Base-by-base conservation (phyloP, 2,113 vertebrate genomes). In the Pyxicephalus adspersus region DNA sequence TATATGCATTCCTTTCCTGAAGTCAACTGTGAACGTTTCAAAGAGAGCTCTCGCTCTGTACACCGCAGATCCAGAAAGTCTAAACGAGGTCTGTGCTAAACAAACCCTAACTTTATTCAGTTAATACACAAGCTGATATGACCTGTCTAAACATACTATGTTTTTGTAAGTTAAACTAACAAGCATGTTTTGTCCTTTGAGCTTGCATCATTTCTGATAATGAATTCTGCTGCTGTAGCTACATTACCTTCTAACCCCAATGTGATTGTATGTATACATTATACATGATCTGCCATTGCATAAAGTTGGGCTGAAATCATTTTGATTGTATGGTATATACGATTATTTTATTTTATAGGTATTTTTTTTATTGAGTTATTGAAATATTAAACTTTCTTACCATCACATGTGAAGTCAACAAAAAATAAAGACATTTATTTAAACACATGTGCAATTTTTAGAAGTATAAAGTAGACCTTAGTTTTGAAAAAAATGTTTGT, bases 41-140 rank as follows among this genome's bases (percentile, higher is more conserved):
- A 90, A 94, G 94, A 94, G 86, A 93, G 92, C 68, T 52, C 83
- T 68, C 93, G 91, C 88, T 92, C 90, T 88, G 86, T 93, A 89
- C 95, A 94, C 89, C 92, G 92, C 93, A 94, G 93, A 90, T 95
- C 94, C 90, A 90, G 93, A 91, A 95, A 94, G 87, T 95, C 94
- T 85, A 92, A 95, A 87, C 90, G 93, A 94, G 92, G 92, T 95
- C 91, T 92, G 95, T 96, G 89, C 84, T 87, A 85, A 88, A 45
- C 73, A 83, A 83, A 73, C 76, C 64, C 83, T 85, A 26, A 80
- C 83, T 80, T 85, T 83, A 83, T 85, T 88, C 77, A 84, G 83
- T 82, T 80, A 31, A 84, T 85, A 76, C 76, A 77, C 71, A 66
- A 76, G 85, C 81, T 79, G 65, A 80, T 83, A 85, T 86, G 83